Evolutionary conservation across 1,140 invertebrate species (phyloP), one percentile per base, ranked within the genome.

Genomic region (Eulimnadia texana): DNA sequence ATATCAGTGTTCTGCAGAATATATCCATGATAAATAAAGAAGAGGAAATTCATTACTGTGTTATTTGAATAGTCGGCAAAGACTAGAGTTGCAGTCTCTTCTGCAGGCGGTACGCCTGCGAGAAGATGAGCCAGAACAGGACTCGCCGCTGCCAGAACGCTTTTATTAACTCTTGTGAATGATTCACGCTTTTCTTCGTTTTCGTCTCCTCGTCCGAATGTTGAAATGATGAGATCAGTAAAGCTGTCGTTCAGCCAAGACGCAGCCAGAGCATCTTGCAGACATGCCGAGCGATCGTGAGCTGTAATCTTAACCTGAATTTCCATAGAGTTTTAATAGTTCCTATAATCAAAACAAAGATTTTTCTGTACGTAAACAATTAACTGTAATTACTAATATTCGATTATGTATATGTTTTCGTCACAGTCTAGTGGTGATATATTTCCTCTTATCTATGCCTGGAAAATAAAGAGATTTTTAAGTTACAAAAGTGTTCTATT

Each of bases 91-190:
- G 19, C 22, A 16, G 24, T 27, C 24, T 54, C 52, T 25, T 54
- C 52, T 54, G 24, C 52, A 16, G 52, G 24, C 13, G 33, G 33
- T 9, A 6, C 33, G 16, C 33, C 33, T 16, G 16, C 33, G 33
- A 9, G 6, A 6, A 16, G 16, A 16, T 42, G 33, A 42, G 6
- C 33, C 22, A 57, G 19, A 33, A 57, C 13, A 29, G 55, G 55
- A 33, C 55, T 57, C 13, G 55, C 55, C 10, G 55, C 55, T 13
- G 55, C 55, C 20, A 57, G 13, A 27, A 57, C 55, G 25, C 27
- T 33, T 11, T 10, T 57, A 20, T 29, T 57, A 27, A 27, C 28
- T 16, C 55, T 9, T 24, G 28, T 11, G 22, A 24, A 55, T n/a
- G 13, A n/a, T n/a, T 23, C 24, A n/a, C 33, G 55, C 11, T 57